Evolutionary conservation across 2,888 invertebrate species (phyloP).

Genomic region (Chaetoderma sp.): DNA sequence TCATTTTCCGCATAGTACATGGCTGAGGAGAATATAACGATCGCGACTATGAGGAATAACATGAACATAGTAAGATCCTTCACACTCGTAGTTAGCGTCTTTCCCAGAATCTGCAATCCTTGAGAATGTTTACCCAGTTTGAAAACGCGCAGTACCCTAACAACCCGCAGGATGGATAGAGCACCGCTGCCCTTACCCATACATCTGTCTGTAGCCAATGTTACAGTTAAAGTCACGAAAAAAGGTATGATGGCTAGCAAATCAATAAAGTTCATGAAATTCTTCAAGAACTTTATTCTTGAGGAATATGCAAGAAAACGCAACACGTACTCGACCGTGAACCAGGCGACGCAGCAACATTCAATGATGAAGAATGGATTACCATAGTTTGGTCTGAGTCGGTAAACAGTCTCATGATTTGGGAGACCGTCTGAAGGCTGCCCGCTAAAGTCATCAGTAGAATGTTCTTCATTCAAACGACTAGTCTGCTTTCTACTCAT

Average conservation of each 20-base stretch:
- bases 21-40: constrained; percentile 64
- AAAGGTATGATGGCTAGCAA: constrained; percentile 65
- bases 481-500: too few relatives aligned
- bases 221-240: constrained; percentile 58
- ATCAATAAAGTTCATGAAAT: constrained; percentile 66
- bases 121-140: constrained; percentile 66
- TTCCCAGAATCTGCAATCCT: constrained; percentile 64
- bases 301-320: constrained; percentile 59
- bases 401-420: constrained; percentile 14
- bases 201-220: constrained; percentile 47
- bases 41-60: constrained; percentile 65
- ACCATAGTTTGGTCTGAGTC: constrained; percentile 42
- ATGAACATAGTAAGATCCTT: constrained; percentile 65
- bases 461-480: too few relatives aligned
- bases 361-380: constrained; percentile 65
- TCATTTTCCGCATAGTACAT: constrained; percentile 65
- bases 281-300: constrained; percentile 54
- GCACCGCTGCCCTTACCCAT: constrained; percentile 43
- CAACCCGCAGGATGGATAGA: constrained; percentile 58
- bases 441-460: too few relatives aligned
- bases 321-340: constrained; percentile 63
- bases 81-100: constrained; percentile 62
- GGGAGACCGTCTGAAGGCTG: too few relatives aligned
- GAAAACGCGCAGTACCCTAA: constrained; percentile 64
- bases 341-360: constrained; percentile 65